Conservation (phyloP, 2,113 vertebrate genomes). For the Irena cyanogastra region DNA sequence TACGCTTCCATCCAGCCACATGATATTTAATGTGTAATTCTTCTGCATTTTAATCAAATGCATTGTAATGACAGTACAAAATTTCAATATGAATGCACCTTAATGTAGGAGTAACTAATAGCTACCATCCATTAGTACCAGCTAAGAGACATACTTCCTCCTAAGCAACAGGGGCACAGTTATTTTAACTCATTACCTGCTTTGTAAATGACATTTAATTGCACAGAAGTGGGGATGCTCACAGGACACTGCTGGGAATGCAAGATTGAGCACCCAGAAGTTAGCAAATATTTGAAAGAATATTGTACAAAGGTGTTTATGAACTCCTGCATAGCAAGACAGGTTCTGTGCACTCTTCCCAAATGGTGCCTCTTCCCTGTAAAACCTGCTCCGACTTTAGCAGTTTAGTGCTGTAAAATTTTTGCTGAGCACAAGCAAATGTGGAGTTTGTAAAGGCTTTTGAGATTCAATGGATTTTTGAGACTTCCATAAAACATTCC, state of each 20-base stretch:
- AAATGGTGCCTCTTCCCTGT: not conserved
- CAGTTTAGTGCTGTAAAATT: not conserved
- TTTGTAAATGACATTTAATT: slow-evolving; percentile 17
- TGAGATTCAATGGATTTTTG: not conserved
- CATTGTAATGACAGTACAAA: slow-evolving; percentile 20
- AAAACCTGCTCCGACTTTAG: not conserved
- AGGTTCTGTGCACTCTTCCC: not conserved
- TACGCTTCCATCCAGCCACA: slow-evolving; percentile 10
- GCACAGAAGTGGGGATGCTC: not conserved
- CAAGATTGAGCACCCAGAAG: not conserved
- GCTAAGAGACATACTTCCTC: slow-evolving; percentile 19
- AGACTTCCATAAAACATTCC: not conserved
- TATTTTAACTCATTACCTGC: slow-evolving; percentile 50
- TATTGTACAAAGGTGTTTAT: not conserved
- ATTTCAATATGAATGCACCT: slow-evolving; percentile 59
- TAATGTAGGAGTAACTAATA: slow-evolving; percentile 51
- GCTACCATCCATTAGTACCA: slow-evolving; percentile 18
- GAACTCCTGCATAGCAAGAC: not conserved
- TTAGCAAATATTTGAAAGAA: not conserved
- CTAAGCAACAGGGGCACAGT: not conserved
- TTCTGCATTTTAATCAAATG: slow-evolving; percentile 55
- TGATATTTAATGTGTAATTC: slow-evolving; percentile 39
- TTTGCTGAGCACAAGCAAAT: not conserved
- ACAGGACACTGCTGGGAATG: not conserved
- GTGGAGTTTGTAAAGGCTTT: not conserved